phyloP scores from a whole-genome alignment of 2,113 vertebrate genomes.

The Atlantisia rogersi region DNA sequence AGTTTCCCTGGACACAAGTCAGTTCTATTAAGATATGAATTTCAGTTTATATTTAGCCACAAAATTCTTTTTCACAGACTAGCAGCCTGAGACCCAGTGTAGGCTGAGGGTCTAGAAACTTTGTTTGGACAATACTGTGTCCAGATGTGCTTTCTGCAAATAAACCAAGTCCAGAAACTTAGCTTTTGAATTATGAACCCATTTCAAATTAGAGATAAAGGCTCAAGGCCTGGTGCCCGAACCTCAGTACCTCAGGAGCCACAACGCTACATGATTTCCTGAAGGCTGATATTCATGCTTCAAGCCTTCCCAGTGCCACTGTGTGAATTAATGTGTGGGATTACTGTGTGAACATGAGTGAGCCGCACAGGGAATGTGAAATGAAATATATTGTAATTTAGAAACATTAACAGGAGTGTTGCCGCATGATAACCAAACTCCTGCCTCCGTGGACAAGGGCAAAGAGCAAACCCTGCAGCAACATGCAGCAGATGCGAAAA shows the following conservation, averaged over 20 bases:
- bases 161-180: background rate
- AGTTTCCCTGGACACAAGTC: background rate
- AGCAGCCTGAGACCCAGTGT: background rate
- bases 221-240: background rate
- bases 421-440: background rate
- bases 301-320: background rate
- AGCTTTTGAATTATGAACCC: background rate
- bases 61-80: background rate
- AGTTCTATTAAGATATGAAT: background rate
- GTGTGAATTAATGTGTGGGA: background rate
- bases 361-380: background rate
- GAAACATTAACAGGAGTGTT: background rate
- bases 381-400: background rate
- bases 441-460: fast-evolving
- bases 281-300: background rate
- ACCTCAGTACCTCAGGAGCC: background rate
- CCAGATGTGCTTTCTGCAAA: background rate
- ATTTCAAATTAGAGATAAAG: background rate
- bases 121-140: background rate
- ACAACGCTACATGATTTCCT: background rate
- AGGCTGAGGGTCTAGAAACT: background rate
- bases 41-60: background rate
- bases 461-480: background rate
- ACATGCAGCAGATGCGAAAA: background rate
- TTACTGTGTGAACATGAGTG: fast-evolving